Evolutionary conservation across 2,797 vertebrate species (phyloP).

Genomic region (Pelobates cultripes): DNA sequence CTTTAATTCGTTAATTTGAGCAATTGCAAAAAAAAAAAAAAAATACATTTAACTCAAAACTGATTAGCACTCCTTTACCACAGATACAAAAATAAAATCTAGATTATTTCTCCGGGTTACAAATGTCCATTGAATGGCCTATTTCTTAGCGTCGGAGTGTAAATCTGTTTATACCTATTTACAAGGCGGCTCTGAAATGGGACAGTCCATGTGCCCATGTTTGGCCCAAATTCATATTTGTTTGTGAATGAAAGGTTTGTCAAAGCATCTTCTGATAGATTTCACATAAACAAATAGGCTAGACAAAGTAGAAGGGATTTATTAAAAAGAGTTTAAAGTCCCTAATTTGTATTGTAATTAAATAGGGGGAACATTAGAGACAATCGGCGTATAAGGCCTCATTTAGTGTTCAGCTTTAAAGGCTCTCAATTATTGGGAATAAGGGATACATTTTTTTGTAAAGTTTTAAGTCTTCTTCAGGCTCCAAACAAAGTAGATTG

Average conservation of each 20-base stretch:
- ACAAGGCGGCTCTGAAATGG: conserved; percentile 70
- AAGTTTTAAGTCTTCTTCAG: no score
- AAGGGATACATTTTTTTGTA: no score
- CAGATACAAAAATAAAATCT: conserved; percentile 82
- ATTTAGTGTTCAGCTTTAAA: no score
- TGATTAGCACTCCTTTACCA: conserved; percentile 83
- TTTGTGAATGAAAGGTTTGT: neutral
- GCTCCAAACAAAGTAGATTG: no score
- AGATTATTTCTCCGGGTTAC: conserved; percentile 77
- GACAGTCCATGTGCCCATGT: conserved; percentile 63
- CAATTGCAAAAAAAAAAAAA: conserved; percentile 69
- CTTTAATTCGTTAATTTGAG: conserved; percentile 90
- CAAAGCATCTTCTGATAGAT: neutral
- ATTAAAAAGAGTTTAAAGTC: no score
- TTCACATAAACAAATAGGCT: neutral
- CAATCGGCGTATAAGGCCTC: no score
- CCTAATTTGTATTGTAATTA: no score
- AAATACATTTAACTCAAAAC: conserved; percentile 65
- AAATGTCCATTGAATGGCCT: conserved; percentile 71
- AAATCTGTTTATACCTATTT: conserved; percentile 71
- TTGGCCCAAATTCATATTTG: conserved; percentile 34
- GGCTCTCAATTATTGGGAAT: no score
- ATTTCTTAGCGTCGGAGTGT: conserved; percentile 70
- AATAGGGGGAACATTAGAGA: no score
- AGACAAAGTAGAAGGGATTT: neutral